Conservation (phyloP, 2,888 invertebrate species). For the Xiphydria camelus region DNA sequence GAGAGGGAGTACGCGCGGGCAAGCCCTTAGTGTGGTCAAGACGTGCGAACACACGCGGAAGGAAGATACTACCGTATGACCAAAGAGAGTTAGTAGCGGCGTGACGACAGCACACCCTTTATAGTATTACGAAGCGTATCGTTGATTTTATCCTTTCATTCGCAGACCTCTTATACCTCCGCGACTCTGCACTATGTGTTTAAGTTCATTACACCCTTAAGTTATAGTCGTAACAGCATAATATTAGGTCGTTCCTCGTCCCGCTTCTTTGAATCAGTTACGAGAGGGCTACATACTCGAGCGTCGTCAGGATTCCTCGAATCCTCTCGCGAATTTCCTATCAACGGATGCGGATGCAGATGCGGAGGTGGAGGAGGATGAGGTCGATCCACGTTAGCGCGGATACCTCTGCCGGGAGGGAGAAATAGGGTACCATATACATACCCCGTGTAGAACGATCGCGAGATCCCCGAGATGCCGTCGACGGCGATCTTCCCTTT, state of each 20-base stretch:
- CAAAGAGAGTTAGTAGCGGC: background rate
- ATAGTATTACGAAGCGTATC: background rate
- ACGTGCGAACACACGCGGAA: background rate
- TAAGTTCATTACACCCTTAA: background rate
- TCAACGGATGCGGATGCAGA: no score
- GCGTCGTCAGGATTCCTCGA: no score
- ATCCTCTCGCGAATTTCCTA: no score
- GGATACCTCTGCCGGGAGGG: no score
- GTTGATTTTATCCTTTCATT: background rate
- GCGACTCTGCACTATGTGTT: no score
- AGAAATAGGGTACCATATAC: constrained; percentile 31
- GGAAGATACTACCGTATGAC: background rate
- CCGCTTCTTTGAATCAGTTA: no score
- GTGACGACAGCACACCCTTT: background rate
- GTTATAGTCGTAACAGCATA: background rate
- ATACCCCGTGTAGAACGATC: constrained; percentile 20
- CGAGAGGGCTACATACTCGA: no score
- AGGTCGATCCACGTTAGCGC: no score
- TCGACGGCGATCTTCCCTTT: no score
- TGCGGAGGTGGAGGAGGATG: no score
- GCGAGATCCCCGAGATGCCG: no score
- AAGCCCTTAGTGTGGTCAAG: no score
- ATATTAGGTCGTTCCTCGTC: background rate
- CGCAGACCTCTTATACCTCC: background rate
- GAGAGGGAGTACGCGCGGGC: background rate